A percentile compares a stretch with the other conserved stretches of the same genome.
These are phyloP conservation scores for Pharmacophagus antenor DNA, from an alignment of 2,888 invertebrate species.

Conservation along the genomic window DNA sequence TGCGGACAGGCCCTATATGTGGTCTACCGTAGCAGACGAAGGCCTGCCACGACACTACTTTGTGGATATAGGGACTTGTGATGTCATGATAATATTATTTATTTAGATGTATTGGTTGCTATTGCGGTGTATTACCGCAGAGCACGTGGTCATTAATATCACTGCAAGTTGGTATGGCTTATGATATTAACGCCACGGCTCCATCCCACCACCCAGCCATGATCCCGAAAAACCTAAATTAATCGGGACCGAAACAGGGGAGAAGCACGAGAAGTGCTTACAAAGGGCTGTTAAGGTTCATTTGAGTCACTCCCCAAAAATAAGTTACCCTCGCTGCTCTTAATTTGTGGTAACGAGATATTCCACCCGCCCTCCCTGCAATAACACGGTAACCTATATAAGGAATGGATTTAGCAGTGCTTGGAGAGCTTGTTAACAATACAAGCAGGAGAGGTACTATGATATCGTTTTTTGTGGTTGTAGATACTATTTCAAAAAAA, in stretches of 20 bases:
- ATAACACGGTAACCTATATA: neutral
- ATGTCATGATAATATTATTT: no score
- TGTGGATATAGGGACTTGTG: no score
- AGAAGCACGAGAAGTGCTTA: neutral
- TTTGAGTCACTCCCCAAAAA: neutral
- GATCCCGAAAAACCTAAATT: neutral
- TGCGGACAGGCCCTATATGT: no score
- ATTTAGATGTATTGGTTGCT: neutral
- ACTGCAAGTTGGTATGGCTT: neutral
- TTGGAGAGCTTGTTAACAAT: no score
- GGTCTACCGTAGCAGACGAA: no score
- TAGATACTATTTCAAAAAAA: no score
- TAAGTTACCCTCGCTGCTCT: neutral
- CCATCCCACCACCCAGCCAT: conserved; percentile 1
- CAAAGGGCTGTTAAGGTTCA: neutral
- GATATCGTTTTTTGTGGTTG: no score
- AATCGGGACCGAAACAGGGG: neutral
- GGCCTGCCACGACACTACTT: no score
- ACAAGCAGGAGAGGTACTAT: no score
- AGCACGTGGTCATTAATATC: neutral
- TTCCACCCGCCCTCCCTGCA: neutral
- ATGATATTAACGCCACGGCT: neutral
- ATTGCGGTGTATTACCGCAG: neutral
- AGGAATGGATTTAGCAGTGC: neutral
- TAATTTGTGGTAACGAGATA: neutral